Base-by-base conservation (phyloP, 2,797 vertebrate genomes). In the Sebastes cheni region DNA sequence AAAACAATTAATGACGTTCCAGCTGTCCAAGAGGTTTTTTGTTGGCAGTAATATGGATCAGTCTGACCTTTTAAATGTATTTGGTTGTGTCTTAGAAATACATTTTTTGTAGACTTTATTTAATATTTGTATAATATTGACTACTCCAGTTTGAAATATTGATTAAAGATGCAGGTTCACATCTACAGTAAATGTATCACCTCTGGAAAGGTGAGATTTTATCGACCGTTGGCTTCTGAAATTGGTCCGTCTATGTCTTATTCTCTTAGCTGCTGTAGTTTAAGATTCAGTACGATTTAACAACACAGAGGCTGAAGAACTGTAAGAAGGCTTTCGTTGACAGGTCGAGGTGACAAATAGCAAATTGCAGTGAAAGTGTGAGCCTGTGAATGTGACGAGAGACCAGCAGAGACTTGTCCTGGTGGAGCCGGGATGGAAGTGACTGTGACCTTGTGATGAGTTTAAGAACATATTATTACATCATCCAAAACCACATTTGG, bases 391-490 rank as follows among this genome's bases (percentile, higher is more conserved):
- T 30, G 11, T 50, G 72, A 74, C 52, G 67, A 84, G 74, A 59
- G 39, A 65, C 69, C 23, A 68, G 70, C 50, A 14, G 1, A 71
- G 70, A 83, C 77, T 62, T 75, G 81, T 77, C 56, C 52, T 32
- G 77, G 13, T 27, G 27, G 59, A 46, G 55, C 59, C 11, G 52
- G 8, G 52, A 32, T 65, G 50, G 34, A 80, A 46, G 75, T 27
- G 71, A 59, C 71, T 46, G 78, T 62, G 76, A 83, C 80, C 83
- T 77, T 72, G 61, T 58, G 61, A 78, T 25, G 65, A 65, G 68
- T 76, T 67, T n/a, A 50, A 52, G 58, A 62, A 61, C 77, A 27
- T 27, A 25, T 80, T 30, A 46, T 27, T 18, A 67, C 56, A 36
- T 80, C 29, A 85, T 23, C 23, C 8, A 36, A 70, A 69, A 69